Percentiles rank a stretch among this genome's conserved stretches.
These are phyloP conservation scores for Litocranius walleri DNA, from an alignment of 2,113 vertebrate species.

Conservation along the genomic window DNA sequence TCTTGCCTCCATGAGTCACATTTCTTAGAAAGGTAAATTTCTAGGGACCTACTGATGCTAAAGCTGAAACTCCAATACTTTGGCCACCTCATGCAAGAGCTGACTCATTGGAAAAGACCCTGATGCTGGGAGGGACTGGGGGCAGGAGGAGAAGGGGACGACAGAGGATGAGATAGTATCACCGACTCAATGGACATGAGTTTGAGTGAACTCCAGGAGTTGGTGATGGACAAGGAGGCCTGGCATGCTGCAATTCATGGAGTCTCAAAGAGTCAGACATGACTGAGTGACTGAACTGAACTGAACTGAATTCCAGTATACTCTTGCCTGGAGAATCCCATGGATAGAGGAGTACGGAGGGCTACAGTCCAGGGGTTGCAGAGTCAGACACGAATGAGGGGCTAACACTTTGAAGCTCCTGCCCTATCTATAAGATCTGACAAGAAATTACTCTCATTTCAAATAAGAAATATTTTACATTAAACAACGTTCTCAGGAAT, in stretches of 20 bases:
- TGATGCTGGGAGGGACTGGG: too few species aligned
- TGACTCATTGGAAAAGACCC: too few species aligned
- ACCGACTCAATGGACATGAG: too few species aligned
- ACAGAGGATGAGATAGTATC: too few species aligned
- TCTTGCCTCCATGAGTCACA: not conserved
- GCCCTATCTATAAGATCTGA: not conserved
- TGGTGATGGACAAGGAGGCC: too few species aligned
- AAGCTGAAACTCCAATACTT: too few species aligned
- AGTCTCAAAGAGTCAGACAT: too few species aligned
- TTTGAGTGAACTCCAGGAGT: too few species aligned
- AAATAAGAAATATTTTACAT: conserved; percentile 17
- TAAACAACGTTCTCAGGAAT: not conserved
- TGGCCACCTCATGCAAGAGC: too few species aligned
- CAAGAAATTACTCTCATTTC: conserved; percentile 32
- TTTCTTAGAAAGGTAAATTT: not conserved
- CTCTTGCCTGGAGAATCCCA: not conserved
- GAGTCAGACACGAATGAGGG: not conserved
- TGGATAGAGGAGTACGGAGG: not conserved
- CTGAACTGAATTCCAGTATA: not conserved
- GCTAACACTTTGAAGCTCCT: not conserved
- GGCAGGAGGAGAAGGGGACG: too few species aligned
- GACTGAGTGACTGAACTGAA: too few species aligned
- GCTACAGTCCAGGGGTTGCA: not conserved
- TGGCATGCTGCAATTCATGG: too few species aligned
- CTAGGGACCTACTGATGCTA: not conserved